phyloP scores from a whole-genome alignment of 2,113 vertebrate genomes.

The Anoura caudifer region DNA sequence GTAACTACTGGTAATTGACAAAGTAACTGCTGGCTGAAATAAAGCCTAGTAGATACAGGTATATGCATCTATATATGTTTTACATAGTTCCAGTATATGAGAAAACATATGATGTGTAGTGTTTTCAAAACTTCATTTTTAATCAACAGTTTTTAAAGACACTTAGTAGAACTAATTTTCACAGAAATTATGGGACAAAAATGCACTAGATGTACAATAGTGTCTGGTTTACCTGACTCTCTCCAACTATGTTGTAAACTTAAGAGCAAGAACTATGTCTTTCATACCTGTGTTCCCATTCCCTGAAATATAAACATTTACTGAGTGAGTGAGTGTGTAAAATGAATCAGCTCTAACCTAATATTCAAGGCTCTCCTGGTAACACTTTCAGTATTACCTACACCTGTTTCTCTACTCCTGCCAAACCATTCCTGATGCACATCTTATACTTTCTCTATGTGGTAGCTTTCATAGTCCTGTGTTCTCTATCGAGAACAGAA shows the following conservation, averaged over 20 bases:
- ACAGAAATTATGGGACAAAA: neutral
- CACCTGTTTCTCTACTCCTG: neutral
- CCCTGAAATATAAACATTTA: neutral
- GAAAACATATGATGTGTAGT: neutral
- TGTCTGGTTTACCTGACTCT: neutral
- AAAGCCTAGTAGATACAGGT: neutral
- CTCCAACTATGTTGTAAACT: neutral
- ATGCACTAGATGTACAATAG: neutral
- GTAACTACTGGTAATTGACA: neutral
- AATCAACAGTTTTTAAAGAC: constrained; percentile 1
- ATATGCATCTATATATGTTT: neutral
- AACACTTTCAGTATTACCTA: neutral
- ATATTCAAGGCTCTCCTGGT: neutral
- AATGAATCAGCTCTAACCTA: neutral
- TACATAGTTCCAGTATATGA: neutral
- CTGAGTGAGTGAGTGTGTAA: neutral
- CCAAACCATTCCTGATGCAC: neutral
- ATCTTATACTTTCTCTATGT: neutral
- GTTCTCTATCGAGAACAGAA: neutral
- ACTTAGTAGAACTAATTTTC: neutral
- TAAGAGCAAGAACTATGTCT: neutral
- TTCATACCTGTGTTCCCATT: neutral
- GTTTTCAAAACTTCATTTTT: neutral
- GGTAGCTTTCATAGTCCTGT: neutral
- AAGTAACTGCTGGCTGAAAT: neutral